Percentiles rank a stretch among this genome's conserved stretches.
Conservation (phyloP, 1,140 invertebrate genomes). For the Thaumatotibia leucotreta region DNA sequence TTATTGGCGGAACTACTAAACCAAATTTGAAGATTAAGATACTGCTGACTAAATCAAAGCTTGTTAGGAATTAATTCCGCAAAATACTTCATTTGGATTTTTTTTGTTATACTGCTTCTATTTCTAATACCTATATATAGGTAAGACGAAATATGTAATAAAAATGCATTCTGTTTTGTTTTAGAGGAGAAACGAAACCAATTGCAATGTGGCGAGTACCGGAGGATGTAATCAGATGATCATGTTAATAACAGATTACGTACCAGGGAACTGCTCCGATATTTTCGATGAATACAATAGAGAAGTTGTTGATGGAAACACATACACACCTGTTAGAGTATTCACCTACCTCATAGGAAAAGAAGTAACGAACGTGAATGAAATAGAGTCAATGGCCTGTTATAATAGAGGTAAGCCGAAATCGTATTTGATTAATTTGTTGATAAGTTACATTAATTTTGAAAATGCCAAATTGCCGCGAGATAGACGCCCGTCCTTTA, state of each 20-base stretch:
- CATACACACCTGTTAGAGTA: slow-evolving; percentile 89
- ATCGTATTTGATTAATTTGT: background rate
- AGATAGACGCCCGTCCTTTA: too few relatives aligned
- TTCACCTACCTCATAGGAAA: slow-evolving; percentile 98
- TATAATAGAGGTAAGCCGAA: slow-evolving; percentile 88
- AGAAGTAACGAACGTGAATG: slow-evolving; percentile 93
- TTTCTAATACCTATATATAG: too few relatives aligned
- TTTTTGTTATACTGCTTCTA: too few relatives aligned
- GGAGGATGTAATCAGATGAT: slow-evolving; percentile 96
- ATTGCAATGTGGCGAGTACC: slow-evolving; percentile 77
- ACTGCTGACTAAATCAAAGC: too few relatives aligned
- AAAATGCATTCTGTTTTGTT: too few relatives aligned
- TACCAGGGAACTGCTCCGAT: slow-evolving; percentile 92
- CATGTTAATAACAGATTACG: slow-evolving; percentile 99
- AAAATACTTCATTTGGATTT: too few relatives aligned
- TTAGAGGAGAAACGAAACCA: slow-evolving; percentile 37
- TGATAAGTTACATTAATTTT: too few relatives aligned
- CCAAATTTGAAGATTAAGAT: too few relatives aligned
- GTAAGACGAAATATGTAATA: too few relatives aligned
- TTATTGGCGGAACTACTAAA: too few relatives aligned
- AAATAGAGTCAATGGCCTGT: slow-evolving; percentile 98
- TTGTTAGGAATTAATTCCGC: too few relatives aligned
- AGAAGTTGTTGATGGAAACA: slow-evolving; percentile 76
- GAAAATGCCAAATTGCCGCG: too few relatives aligned
- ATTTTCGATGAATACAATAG: slow-evolving; percentile 93